Conservation (phyloP, 2,888 invertebrate species). For the Phanerotoma sp. region DNA sequence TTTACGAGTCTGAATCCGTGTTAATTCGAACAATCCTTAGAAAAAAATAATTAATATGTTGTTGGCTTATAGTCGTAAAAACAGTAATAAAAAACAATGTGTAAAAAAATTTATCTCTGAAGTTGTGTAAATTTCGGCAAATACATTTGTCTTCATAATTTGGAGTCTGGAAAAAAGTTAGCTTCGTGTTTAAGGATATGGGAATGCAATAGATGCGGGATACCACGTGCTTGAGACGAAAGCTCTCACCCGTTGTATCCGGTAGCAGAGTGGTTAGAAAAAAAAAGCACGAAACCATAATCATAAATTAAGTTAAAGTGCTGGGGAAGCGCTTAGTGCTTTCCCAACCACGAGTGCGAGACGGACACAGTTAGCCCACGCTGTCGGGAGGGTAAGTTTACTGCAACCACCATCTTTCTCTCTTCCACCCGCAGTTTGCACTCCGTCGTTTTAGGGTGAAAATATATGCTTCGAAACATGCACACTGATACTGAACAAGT, state of each 20-base stretch:
- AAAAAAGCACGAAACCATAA: constrained; percentile 41
- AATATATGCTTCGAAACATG: constrained; percentile 6
- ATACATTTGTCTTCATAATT: too few species aligned
- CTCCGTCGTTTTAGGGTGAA: constrained; percentile 7
- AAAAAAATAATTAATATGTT: too few species aligned
- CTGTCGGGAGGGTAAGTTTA: constrained; percentile 28
- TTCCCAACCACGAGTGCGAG: constrained; percentile 23
- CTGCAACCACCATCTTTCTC: constrained; percentile 20
- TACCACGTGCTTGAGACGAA: constrained; percentile 16
- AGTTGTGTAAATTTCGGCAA: too few species aligned
- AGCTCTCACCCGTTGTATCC: constrained; percentile 23
- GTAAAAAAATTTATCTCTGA: too few species aligned
- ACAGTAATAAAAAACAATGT: too few species aligned
- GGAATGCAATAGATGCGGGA: background rate
- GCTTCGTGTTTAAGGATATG: background rate
- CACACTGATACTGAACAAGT: constrained; percentile 10
- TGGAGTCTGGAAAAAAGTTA: background rate
- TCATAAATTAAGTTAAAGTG: constrained; percentile 52
- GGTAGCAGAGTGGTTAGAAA: constrained; percentile 19
- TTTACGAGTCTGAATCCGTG: too few species aligned
- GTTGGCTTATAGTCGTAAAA: too few species aligned
- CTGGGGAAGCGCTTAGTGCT: constrained; percentile 43
- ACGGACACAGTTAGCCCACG: constrained; percentile 36
- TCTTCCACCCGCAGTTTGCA: constrained; percentile 1
- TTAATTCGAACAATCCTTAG: too few species aligned